phyloP scores from a whole-genome alignment of 1,140 invertebrate species.

The Physella acuta region DNA sequence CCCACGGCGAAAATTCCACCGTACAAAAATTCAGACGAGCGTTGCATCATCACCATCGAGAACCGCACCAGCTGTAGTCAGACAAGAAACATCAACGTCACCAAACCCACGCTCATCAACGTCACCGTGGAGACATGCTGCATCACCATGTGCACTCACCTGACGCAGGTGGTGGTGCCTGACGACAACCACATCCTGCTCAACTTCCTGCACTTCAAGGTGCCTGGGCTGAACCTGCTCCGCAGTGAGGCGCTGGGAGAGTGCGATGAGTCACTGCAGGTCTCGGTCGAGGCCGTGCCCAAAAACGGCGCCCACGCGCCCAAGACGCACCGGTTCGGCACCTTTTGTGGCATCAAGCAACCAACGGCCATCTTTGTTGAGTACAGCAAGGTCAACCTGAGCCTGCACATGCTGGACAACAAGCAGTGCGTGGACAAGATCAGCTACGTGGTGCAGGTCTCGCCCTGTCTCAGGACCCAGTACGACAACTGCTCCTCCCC shows the following conservation, averaged over 20 bases:
- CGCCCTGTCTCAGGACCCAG: neutral
- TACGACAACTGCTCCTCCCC: conserved; percentile 5
- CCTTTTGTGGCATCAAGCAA: conserved; percentile 13
- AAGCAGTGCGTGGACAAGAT: conserved; percentile 18
- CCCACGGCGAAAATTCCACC: neutral
- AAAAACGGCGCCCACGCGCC: neutral
- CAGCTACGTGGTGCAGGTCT: neutral
- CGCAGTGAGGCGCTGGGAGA: conserved; percentile 1
- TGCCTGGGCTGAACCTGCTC: conserved; percentile 14
- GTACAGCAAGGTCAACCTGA: conserved; percentile 11
- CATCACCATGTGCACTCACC: conserved; percentile 1
- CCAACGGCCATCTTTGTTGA: conserved; percentile 14
- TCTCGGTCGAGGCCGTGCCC: neutral
- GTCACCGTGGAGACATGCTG: conserved; percentile 16
- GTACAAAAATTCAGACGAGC: neutral
- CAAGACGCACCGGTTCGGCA: neutral
- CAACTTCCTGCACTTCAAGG: conserved; percentile 12
- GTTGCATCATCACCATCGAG: neutral
- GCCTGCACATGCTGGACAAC: neutral
- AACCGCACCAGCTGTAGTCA: neutral
- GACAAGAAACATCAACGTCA: neutral
- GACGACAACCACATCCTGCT: conserved; percentile 9
- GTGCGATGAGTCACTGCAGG: conserved; percentile 6
- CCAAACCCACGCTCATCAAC: neutral
- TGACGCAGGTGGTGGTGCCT: neutral